Conservation (phyloP, 2,797 vertebrate species). For the Paedocypris micromegethes region DNA sequence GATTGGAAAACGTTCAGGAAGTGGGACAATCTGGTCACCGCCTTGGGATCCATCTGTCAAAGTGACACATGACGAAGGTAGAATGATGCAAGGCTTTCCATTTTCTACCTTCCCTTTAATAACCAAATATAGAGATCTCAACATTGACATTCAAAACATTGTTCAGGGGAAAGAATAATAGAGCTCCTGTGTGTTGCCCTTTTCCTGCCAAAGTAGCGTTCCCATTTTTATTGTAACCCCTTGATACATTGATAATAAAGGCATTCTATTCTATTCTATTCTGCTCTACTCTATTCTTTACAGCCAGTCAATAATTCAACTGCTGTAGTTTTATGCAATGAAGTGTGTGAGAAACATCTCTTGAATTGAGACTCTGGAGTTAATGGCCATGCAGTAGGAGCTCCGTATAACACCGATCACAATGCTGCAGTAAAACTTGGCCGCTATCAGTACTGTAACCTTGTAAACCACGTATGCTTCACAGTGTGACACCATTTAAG, state of each 20-base stretch:
- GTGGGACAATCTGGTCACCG: conserved; percentile 56
- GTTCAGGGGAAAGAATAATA: conserved; percentile 8
- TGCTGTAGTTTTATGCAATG: too few relatives aligned
- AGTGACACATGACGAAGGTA: conserved; percentile 50
- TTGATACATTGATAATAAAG: too few relatives aligned
- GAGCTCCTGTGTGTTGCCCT: neutral
- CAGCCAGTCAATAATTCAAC: too few relatives aligned
- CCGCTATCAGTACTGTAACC: conserved; percentile 27
- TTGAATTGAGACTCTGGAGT: too few relatives aligned
- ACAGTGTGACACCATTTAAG: conserved; percentile 53
- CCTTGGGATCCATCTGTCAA: conserved; percentile 53
- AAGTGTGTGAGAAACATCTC: too few relatives aligned
- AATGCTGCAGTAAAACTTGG: conserved; percentile 4
- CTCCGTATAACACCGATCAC: conserved; percentile 14
- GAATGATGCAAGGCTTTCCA: conserved; percentile 42
- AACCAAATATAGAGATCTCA: conserved; percentile 17
- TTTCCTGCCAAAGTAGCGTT: too few relatives aligned
- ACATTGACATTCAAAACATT: conserved; percentile 9
- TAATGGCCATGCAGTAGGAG: conserved; percentile 4
- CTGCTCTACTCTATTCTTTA: too few relatives aligned
- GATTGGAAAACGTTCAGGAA: conserved; percentile 60
- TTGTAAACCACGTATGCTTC: conserved; percentile 32
- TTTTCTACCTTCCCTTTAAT: conserved; percentile 8
- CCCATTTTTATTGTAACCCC: too few relatives aligned
- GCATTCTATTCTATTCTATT: too few relatives aligned